phyloP scores from a whole-genome alignment of 2,113 vertebrate genomes.

The Leptobrachium ailaonicum region DNA sequence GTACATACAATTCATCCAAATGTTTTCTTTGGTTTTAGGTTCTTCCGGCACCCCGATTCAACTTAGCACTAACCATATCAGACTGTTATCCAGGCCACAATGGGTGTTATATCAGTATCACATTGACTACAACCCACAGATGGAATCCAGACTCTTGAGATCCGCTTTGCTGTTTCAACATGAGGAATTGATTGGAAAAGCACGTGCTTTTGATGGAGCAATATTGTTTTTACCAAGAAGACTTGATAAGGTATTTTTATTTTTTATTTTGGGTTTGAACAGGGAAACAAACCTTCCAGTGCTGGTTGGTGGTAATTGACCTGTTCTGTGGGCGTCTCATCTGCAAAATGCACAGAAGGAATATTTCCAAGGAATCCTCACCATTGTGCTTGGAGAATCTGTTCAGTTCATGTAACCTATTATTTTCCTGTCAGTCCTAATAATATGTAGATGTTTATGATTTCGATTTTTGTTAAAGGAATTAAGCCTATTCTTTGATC shows the following conservation, averaged over 20 bases:
- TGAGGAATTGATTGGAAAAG: slow-evolving; percentile 75
- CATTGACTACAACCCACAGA: slow-evolving; percentile 79
- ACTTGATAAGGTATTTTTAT: slow-evolving; percentile 57
- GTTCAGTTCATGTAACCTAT: no score
- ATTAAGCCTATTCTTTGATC: no score
- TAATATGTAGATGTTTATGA: no score
- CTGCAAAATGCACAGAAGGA: no score
- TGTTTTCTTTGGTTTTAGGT: slow-evolving; percentile 63
- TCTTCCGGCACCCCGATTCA: slow-evolving; percentile 70
- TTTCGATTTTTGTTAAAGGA: no score
- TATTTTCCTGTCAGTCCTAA: no score
- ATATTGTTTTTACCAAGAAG: slow-evolving; percentile 80
- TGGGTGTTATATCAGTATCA: slow-evolving; percentile 94
- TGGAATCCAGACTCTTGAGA: slow-evolving; percentile 86
- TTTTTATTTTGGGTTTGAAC: neutral
- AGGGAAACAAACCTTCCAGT: no score
- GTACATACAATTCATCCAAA: no score
- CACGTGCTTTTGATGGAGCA: slow-evolving; percentile 84
- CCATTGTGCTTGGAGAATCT: no score
- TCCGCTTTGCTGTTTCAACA: slow-evolving; percentile 84
- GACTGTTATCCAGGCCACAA: slow-evolving; percentile 81
- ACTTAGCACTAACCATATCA: slow-evolving; percentile 81
- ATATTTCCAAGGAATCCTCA: no score
- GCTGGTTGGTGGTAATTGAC: no score
- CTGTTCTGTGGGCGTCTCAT: no score